Evolutionary conservation across 2,113 vertebrate species (phyloP).

Genomic region (Nesogale talazaci): DNA sequence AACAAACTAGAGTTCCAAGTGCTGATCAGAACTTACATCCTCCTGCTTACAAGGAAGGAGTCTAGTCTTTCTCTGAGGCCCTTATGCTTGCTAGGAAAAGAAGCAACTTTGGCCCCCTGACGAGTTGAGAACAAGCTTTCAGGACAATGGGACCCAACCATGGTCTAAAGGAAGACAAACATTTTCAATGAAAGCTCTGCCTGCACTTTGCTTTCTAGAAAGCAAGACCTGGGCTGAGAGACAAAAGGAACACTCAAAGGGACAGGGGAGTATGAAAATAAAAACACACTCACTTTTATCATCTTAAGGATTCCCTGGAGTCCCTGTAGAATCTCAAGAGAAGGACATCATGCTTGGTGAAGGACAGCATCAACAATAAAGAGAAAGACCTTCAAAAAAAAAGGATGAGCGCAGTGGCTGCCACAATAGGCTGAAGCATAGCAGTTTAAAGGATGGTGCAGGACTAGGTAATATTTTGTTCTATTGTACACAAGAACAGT

Average conservation of each 20-base stretch:
- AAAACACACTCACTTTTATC: slow-evolving; percentile 36
- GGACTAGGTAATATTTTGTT: too few relatives aligned
- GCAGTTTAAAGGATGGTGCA: too few relatives aligned
- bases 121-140: background rate
- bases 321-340: too few relatives aligned
- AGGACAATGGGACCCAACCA: background rate
- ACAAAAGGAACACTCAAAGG: background rate
- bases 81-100: background rate
- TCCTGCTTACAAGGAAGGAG: background rate
- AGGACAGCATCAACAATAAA: too few relatives aligned
- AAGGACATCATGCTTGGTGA: too few relatives aligned
- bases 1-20: background rate
- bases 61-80: background rate
- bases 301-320: background rate
- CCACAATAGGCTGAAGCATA: too few relatives aligned
- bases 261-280: background rate
- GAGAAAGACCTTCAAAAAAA: too few relatives aligned
- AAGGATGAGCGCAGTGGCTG: too few relatives aligned
- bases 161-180: background rate
- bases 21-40: background rate
- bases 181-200: background rate
- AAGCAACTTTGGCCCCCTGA: background rate
- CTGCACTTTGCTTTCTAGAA: background rate
- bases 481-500: too few relatives aligned
- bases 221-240: background rate